Evolutionary conservation across 2,888 invertebrate species (phyloP), one percentile per base, ranked within the genome.

Genomic region (Cephus runcator): DNA sequence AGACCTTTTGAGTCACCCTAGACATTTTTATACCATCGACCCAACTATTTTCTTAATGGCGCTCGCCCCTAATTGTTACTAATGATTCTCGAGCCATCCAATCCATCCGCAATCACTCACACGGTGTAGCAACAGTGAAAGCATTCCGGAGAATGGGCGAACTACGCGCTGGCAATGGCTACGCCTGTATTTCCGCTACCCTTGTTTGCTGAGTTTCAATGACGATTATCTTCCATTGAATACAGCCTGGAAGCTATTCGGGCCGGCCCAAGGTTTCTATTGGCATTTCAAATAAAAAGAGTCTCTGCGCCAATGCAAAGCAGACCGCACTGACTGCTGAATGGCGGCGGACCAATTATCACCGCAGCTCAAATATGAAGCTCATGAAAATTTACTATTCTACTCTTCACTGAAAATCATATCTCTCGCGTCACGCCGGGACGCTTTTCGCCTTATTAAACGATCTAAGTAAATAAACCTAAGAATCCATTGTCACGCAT

Each of bases 321-420:
- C 34, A 33, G 30, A 9, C 71, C 23, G 31, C 35, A 11, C 35
- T 6, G 35, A 30, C 35, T 30, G 35, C 74, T 74, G 35, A 34
- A 74, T 74, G 74, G n/a, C 30, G 35, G 12, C 23, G 74, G 12
- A 35, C 35, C 74, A 74, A 74, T 74, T 74, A 74, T 35, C 36
- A n/a, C 30, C 30, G 23, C 56, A 56, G 23, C 23, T 56, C 15
- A 23, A 23, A 23, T 23, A 9, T 9, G 56, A 56, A 9, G 23
- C 23, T 56, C 56, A 3, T 56, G 23, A 56, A 56, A 56, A 56
- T 56, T 23, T 9, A 23, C 23, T 23, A 23, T 56, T 23, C 0
- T 9, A 1, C 0, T 40, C 15, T 15, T 40, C 40, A 6, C 15
- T 9, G 9, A 56, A 56, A 23, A 56, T 56, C 23, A 1, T 56